Evolutionary conservation across 2,797 vertebrate genomes (phyloP).

Genomic region (Tokudaia muenninki): DNA sequence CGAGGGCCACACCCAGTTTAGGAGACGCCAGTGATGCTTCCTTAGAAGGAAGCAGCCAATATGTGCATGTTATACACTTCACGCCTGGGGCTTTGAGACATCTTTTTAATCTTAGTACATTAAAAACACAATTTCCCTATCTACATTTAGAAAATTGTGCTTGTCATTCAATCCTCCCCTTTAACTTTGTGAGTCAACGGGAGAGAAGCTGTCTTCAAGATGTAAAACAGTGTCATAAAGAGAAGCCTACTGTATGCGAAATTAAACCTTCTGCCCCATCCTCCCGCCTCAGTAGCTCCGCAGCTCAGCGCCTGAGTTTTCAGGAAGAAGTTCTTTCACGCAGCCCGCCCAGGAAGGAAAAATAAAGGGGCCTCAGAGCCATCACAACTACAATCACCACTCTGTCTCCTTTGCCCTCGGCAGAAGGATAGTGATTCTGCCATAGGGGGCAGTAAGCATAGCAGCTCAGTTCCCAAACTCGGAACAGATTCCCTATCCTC

Average conservation of each 20-base stretch:
- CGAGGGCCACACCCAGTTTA: slow-evolving; percentile 73
- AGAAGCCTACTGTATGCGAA: not conserved
- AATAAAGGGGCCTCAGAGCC: not conserved
- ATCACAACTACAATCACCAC: not conserved
- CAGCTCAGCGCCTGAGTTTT: not conserved
- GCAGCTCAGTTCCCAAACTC: not conserved
- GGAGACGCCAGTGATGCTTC: not conserved
- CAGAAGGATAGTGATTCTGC: not conserved
- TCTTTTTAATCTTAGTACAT: slow-evolving; percentile 40
- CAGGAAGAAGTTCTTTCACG: not conserved
- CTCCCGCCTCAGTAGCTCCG: not conserved
- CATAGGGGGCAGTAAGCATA: not conserved
- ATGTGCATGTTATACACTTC: slow-evolving; percentile 42
- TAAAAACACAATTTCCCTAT: slow-evolving; percentile 36
- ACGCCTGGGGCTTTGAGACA: slow-evolving; percentile 1
- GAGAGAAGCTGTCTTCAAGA: not conserved
- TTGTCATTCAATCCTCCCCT: slow-evolving; percentile 10
- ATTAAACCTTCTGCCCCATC: not conserved
- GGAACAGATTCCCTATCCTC: too few relatives aligned
- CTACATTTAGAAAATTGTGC: slow-evolving; percentile 46
- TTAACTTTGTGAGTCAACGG: slow-evolving; percentile 58
- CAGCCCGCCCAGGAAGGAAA: not conserved
- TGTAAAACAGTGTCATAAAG: slow-evolving; percentile 43
- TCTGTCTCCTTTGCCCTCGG: not conserved
- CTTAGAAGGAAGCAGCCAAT: slow-evolving; percentile 46